Evolutionary conservation across 2,113 vertebrate species (phyloP).

Genomic region (Mesitornis unicolor): DNA sequence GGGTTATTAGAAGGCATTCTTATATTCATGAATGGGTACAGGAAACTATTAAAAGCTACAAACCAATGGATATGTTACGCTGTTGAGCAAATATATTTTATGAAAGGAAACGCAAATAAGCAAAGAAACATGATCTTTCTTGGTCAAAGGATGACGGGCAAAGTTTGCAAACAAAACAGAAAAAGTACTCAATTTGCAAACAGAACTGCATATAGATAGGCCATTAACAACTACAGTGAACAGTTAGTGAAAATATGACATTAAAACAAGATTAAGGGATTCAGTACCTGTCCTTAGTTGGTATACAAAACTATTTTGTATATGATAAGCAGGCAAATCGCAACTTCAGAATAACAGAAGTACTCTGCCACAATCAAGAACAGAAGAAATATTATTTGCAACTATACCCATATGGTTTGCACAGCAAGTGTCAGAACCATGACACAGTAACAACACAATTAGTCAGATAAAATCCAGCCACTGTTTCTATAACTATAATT

Average conservation of each 20-base stretch:
- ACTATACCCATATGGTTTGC: background rate
- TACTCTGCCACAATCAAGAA: accelerated
- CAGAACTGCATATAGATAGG: background rate
- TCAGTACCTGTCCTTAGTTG: background rate
- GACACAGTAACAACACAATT: background rate
- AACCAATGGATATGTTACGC: background rate
- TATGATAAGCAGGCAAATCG: background rate
- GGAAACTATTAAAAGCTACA: background rate
- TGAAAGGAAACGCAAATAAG: background rate
- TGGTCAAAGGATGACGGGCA: background rate
- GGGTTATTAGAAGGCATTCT: background rate
- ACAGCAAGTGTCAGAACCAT: background rate
- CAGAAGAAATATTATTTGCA: background rate
- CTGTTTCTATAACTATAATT: background rate
- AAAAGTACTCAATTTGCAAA: background rate
- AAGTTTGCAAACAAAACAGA: background rate
- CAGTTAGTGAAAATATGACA: background rate
- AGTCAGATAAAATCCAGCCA: background rate
- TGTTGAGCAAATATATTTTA: background rate
- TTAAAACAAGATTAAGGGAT: background rate
- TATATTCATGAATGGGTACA: background rate
- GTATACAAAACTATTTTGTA: background rate
- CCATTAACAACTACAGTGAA: background rate
- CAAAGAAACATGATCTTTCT: background rate
- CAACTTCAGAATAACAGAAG: background rate